phyloP scores from a whole-genome alignment of 2,797 vertebrate genomes.

The Cercopithecus mitis region DNA sequence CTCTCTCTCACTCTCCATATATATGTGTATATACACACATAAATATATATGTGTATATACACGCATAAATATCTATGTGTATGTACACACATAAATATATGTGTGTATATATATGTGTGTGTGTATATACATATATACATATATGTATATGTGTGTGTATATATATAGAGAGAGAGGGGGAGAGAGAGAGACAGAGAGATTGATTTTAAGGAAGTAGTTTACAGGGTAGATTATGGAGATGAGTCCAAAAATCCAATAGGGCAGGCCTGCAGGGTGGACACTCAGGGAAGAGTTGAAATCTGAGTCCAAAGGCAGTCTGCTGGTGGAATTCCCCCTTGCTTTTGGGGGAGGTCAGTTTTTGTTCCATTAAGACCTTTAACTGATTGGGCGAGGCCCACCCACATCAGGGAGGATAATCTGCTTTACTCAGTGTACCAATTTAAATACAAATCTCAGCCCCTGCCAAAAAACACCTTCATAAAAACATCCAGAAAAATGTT shows the following conservation, averaged over 20 bases:
- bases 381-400: neutral
- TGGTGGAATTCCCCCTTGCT: neutral
- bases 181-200: too few species aligned
- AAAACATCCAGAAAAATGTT: neutral
- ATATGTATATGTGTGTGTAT: neutral
- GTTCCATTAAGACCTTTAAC: neutral
- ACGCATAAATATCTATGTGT: neutral
- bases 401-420: neutral
- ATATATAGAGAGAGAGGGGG: too few species aligned
- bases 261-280: neutral
- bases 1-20: neutral
- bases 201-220: neutral
- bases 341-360: neutral
- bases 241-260: neutral
- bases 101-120: neutral
- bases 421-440: neutral
- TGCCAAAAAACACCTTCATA: neutral
- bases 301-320: neutral
- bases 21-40: neutral
- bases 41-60: too few species aligned
- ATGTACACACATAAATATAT: too few species aligned
- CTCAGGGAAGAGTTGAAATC: neutral
- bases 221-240: neutral
- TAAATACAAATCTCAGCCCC: neutral
- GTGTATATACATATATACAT: neutral